Percentiles rank a stretch among this genome's conserved stretches.
These are phyloP conservation scores for Euwallacea similis DNA, from an alignment of 1,140 invertebrate species.

Conservation along the genomic window DNA sequence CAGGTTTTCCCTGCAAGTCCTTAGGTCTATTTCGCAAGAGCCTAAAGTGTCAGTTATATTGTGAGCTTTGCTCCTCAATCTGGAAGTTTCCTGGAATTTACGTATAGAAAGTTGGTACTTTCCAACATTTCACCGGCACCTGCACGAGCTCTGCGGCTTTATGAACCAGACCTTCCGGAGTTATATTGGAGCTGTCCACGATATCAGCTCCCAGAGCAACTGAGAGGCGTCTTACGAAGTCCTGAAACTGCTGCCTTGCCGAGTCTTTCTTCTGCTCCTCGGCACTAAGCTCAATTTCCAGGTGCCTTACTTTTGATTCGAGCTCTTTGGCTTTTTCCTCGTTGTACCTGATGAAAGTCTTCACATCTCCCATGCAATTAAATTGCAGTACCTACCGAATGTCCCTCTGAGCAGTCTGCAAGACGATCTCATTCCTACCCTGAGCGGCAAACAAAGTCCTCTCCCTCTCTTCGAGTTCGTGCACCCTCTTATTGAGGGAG, in stretches of 20 bases:
- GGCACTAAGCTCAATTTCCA: slow-evolving; percentile 69
- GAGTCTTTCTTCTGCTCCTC: slow-evolving; percentile 70
- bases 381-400: slow-evolving; percentile 55
- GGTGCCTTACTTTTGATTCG: slow-evolving; percentile 69
- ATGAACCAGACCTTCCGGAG: slow-evolving; percentile 68
- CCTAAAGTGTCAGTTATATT: slow-evolving; percentile 65
- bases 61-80: slow-evolving; percentile 57
- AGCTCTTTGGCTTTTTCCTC: slow-evolving; percentile 76
- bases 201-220: slow-evolving; percentile 68
- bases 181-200: slow-evolving; percentile 61
- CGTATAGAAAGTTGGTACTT: not conserved
- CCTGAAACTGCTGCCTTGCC: slow-evolving; percentile 65
- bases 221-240: slow-evolving; percentile 68
- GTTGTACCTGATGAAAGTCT: slow-evolving; percentile 57
- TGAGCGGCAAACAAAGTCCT: slow-evolving; percentile 64
- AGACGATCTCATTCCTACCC: slow-evolving; percentile 67
- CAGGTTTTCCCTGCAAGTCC: slow-evolving; percentile 65
- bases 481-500: slow-evolving; percentile 75
- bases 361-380: not conserved
- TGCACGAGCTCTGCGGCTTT: slow-evolving; percentile 74
- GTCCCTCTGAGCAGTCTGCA: slow-evolving; percentile 73
- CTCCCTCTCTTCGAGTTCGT: slow-evolving; percentile 76
- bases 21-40: slow-evolving; percentile 66
- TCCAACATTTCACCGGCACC: slow-evolving; percentile 51
- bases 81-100: slow-evolving; percentile 56